phyloP scores from a whole-genome alignment of 2,888 invertebrate species.

The Drosophila paranaensis region DNA sequence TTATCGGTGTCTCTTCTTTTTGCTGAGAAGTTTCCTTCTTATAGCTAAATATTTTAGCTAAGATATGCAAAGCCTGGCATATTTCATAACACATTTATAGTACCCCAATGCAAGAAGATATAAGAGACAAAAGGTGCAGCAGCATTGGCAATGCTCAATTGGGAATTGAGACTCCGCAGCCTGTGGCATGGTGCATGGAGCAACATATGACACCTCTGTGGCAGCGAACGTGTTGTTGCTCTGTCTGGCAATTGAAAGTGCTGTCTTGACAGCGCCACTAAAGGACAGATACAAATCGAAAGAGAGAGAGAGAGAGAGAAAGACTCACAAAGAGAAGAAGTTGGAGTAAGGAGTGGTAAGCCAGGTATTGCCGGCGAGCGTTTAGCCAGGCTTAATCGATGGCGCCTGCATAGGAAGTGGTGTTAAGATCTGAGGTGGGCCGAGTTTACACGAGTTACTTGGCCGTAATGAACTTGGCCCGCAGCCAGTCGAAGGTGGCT shows the following conservation, averaged over 20 bases:
- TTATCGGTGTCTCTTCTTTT: too few species aligned
- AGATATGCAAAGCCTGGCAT: background rate
- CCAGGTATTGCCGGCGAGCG: slow-evolving; percentile 51
- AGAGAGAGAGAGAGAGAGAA: background rate
- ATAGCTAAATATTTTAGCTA: too few species aligned
- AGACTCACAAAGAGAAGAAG: background rate
- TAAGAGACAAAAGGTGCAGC: slow-evolving; percentile 8
- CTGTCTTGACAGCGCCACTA: slow-evolving; percentile 31
- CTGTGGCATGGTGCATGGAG: slow-evolving; percentile 1
- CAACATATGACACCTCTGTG: slow-evolving; percentile 19
- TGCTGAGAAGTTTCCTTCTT: too few species aligned
- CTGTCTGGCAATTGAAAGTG: slow-evolving; percentile 64
- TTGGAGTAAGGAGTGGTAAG: background rate
- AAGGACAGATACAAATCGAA: slow-evolving; percentile 16
- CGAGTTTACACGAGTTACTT: slow-evolving; percentile 40
- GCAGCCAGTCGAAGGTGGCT: slow-evolving; percentile 32
- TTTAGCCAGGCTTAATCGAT: slow-evolving; percentile 63
- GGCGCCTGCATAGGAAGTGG: slow-evolving; percentile 32
- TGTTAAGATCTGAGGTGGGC: slow-evolving; percentile 20
- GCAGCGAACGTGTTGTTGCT: slow-evolving; percentile 26
- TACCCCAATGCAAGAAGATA: slow-evolving; percentile 12
- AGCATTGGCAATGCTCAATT: slow-evolving; percentile 8
- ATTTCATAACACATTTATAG: background rate
- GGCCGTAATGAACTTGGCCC: slow-evolving; percentile 66
- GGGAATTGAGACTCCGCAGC: background rate